Conservation (phyloP, 2,797 vertebrate genomes). For the Limnodromus scolopaceus region DNA sequence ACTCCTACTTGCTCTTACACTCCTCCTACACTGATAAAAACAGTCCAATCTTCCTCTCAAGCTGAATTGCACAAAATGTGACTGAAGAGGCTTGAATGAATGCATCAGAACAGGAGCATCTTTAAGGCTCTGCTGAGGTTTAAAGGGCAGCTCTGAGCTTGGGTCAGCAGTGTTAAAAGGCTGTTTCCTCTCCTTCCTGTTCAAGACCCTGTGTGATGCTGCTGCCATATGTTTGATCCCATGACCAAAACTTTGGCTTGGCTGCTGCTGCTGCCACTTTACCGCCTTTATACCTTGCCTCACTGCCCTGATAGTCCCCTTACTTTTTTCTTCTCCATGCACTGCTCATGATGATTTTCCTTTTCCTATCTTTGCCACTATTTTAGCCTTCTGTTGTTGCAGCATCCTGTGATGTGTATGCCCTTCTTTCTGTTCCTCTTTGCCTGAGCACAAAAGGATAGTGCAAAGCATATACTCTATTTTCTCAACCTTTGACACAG, state of each 20-base stretch:
- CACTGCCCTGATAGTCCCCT: background rate
- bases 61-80: background rate
- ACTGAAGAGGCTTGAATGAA: background rate
- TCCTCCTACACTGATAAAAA: background rate
- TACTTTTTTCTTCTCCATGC: background rate
- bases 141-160: background rate
- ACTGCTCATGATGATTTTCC: background rate
- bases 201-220: background rate
- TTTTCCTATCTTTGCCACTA: background rate
- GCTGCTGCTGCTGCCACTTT: background rate
- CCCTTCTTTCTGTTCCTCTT: background rate
- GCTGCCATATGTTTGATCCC: accelerated
- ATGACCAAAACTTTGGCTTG: background rate
- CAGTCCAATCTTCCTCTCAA: background rate
- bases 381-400: background rate
- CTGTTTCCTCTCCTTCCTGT: background rate
- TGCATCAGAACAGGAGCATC: background rate
- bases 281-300: background rate
- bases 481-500: background rate
- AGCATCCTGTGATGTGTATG: background rate
- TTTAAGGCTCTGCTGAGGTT: background rate
- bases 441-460: background rate
- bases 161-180: background rate
- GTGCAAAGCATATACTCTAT: background rate
- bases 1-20: background rate